Percentiles rank a stretch among this genome's conserved stretches.
Conservation (phyloP, 2,888 invertebrate species). For the Euzophera pinguis region DNA sequence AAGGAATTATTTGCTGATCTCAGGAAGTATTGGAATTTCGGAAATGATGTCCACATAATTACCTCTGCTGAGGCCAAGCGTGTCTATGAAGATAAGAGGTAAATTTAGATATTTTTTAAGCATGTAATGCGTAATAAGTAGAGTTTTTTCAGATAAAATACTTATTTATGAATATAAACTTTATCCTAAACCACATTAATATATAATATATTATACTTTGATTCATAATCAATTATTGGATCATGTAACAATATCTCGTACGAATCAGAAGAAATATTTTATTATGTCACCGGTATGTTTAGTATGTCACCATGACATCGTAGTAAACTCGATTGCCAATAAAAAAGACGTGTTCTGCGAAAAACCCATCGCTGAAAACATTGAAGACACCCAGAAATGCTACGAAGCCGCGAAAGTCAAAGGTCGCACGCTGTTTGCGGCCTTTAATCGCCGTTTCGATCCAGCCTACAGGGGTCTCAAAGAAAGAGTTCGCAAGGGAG, state of each 20-base stretch:
- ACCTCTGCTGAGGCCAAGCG: slow-evolving; percentile 64
- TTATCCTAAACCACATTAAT: no score
- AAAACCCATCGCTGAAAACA: slow-evolving; percentile 82
- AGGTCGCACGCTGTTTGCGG: slow-evolving; percentile 79
- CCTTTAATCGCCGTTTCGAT: slow-evolving; percentile 85
- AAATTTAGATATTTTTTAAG: slow-evolving; percentile 34
- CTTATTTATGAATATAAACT: no score
- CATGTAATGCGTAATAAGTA: no score
- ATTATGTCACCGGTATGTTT: no score
- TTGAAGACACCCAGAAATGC: slow-evolving; percentile 74
- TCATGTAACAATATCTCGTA: no score
- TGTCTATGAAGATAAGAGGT: slow-evolving; percentile 78
- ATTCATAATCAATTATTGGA: no score
- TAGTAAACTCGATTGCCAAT: slow-evolving; percentile 69
- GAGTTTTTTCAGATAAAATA: no score
- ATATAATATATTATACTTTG: no score
- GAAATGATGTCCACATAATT: slow-evolving; percentile 62
- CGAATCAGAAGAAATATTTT: no score
- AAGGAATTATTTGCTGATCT: slow-evolving; percentile 60
- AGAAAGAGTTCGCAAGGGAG: slow-evolving; percentile 73
- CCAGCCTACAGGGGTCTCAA: slow-evolving; percentile 76
- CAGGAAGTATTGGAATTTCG: slow-evolving; percentile 71
- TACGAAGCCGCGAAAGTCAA: slow-evolving; percentile 79
- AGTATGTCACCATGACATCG: slow-evolving; percentile 79
- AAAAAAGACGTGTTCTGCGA: slow-evolving; percentile 85